Base-by-base conservation (phyloP, 2,797 vertebrate genomes). In the Rachycentron canadum region DNA sequence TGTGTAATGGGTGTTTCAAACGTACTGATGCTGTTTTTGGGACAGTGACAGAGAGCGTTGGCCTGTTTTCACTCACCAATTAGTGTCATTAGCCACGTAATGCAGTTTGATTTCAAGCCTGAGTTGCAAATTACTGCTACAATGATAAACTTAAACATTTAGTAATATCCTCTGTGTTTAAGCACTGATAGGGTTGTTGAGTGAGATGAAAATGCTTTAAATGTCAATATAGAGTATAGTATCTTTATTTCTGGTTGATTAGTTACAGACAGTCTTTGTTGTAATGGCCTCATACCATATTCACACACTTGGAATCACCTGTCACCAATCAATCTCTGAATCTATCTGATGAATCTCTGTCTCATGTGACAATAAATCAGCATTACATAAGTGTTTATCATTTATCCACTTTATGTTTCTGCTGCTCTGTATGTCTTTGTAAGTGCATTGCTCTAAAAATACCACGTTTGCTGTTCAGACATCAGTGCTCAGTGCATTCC, bases 41-140 rank as follows among this genome's bases (percentile, higher is more conserved):
- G 69, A 73, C 57, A 49, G 40, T 76, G 77, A 81, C 79, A 69
- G 53, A 10, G 14, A 68, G 43, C 5, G 32, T 38, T 81, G 76
- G 57, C 60, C 60, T 11, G 26, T 82, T 85, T 72, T 87, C 79
- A 78, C 55, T 75, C 52, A n/a, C 53, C 75, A 79, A 71, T 86
- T 84, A 83, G 59, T 41, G 57, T 75, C 73, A 86, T 79, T 84
- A 84, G 69, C 47, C 19, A 57, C 56, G 59, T 74, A 63, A 73
- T 73, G 62, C 21, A 16, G 73, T 75, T 70, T 69, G 26, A 47
- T 73, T 61, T 81, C 61, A 79, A 63, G 67, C 79, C 56, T 66
- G 57, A 59, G 25, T 30, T 73, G 72, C 53, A 70, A 47, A 77
- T 71, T 80, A 73, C 68, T 74, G 40, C 62, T 58, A 30, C 53